These are phyloP conservation scores for Grapholita molesta DNA, from an alignment of 1,140 invertebrate genomes.

Conservation along the genomic window DNA sequence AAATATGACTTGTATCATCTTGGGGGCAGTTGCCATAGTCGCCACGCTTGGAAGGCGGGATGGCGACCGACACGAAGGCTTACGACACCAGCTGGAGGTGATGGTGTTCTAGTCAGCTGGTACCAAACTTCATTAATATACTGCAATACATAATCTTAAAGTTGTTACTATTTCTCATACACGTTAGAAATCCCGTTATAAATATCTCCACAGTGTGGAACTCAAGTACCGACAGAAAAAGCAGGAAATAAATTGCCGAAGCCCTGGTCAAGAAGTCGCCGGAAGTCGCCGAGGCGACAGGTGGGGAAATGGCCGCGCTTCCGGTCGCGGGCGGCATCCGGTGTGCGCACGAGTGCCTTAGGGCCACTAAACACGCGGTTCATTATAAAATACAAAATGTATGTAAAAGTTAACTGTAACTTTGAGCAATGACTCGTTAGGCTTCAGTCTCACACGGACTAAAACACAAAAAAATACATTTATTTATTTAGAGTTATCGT, in stretches of 20 bases:
- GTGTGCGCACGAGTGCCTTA: slow-evolving; percentile 11
- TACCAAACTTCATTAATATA: too few species aligned
- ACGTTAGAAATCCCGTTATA: neutral
- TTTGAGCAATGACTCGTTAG: too few species aligned
- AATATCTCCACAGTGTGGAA: neutral
- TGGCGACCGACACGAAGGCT: too few species aligned
- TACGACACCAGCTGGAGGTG: too few species aligned
- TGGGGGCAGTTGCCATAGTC: too few species aligned
- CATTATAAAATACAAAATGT: neutral
- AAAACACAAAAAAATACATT: too few species aligned
- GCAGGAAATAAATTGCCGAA: neutral
- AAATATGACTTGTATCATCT: too few species aligned
- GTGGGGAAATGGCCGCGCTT: slow-evolving; percentile 52
- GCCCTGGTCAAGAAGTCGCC: slow-evolving; percentile 38
- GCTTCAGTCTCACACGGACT: too few species aligned
- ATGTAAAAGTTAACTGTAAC: neutral
- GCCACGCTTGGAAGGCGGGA: too few species aligned
- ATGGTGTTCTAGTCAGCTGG: too few species aligned
- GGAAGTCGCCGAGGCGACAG: slow-evolving; percentile 45
- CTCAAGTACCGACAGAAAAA: neutral
- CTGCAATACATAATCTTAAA: neutral
- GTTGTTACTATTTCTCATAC: neutral
- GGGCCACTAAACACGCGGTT: neutral
- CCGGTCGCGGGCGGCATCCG: slow-evolving; percentile 28
- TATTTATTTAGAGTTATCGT: too few species aligned